Conservation (phyloP, 2,888 invertebrate genomes). For the Agrotis puta region DNA sequence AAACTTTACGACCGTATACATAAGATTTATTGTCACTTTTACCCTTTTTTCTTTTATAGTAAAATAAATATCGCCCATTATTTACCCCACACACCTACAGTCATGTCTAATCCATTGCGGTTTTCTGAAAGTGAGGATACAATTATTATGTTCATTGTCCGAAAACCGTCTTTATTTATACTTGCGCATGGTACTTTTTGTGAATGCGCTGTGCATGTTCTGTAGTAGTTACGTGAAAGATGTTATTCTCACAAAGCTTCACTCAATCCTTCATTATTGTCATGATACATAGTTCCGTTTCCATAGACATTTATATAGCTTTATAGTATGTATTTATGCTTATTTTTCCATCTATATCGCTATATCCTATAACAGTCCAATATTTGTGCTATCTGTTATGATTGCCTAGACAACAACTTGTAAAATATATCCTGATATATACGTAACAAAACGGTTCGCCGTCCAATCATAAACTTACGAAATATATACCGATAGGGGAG, state of each 20-base stretch:
- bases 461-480: slow-evolving; percentile 57
- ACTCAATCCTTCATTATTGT: slow-evolving; percentile 68
- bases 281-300: slow-evolving; percentile 63
- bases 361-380: slow-evolving; percentile 66
- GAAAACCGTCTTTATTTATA: slow-evolving; percentile 54
- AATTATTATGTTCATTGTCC: slow-evolving; percentile 62
- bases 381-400: slow-evolving; percentile 61
- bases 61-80: background rate
- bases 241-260: slow-evolving; percentile 70
- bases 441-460: slow-evolving; percentile 57
- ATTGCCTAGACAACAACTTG: slow-evolving; percentile 59
- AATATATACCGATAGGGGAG: slow-evolving; percentile 70
- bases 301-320: slow-evolving; percentile 63
- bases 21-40: background rate
- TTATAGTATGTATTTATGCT: slow-evolving; percentile 68
- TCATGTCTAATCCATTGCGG: slow-evolving; percentile 62
- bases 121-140: slow-evolving; percentile 63
- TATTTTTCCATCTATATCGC: slow-evolving; percentile 70
- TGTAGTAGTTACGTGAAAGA: slow-evolving; percentile 59
- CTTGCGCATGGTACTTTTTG: slow-evolving; percentile 54
- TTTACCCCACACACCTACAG: slow-evolving; percentile 14
- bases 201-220: slow-evolving; percentile 65
- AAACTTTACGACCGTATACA: background rate
- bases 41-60: background rate
- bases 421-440: slow-evolving; percentile 57